Conservation (phyloP, 2,888 invertebrate species). For the Tigriopus californicus region DNA sequence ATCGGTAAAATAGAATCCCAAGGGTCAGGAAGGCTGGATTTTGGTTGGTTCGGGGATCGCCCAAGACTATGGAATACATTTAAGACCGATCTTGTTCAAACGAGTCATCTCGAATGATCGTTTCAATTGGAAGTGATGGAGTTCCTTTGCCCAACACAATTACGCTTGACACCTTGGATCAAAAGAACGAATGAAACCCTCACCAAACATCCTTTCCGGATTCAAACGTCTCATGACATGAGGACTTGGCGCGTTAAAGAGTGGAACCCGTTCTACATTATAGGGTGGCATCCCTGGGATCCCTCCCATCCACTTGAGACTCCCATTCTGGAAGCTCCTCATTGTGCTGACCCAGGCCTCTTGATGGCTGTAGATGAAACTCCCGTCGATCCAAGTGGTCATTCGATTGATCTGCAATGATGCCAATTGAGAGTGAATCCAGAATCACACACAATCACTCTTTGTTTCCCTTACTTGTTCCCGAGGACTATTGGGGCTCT, state of each 20-base stretch:
- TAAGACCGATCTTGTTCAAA: not conserved
- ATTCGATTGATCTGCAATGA: constrained; percentile 68
- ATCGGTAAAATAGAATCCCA: constrained; percentile 77
- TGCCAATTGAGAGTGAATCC: constrained; percentile 1
- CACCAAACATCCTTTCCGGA: constrained; percentile 75
- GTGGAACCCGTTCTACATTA: constrained; percentile 78
- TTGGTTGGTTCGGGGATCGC: constrained; percentile 92
- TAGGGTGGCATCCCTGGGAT: constrained; percentile 28
- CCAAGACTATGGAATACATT: constrained; percentile 47
- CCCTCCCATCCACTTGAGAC: not conserved
- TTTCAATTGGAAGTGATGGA: too few relatives aligned
- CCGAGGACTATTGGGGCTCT: constrained; percentile 87
- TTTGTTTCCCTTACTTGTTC: constrained; percentile 43
- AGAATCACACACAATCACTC: not conserved
- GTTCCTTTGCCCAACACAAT: not conserved
- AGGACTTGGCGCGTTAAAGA: constrained; percentile 83
- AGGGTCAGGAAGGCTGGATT: constrained; percentile 86
- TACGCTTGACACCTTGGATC: too few relatives aligned
- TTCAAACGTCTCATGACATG: constrained; percentile 76
- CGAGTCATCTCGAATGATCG: not conserved
- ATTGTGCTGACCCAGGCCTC: constrained; percentile 94
- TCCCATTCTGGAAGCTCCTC: constrained; percentile 75
- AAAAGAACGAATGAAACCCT: constrained; percentile 30
- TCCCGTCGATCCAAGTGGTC: constrained; percentile 96
- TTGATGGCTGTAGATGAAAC: constrained; percentile 82